A percentile compares a stretch with the other conserved stretches of the same genome.
These are phyloP conservation scores for Notolepis coatsorum DNA, from an alignment of 2,797 vertebrate genomes.

Conservation along the genomic window DNA sequence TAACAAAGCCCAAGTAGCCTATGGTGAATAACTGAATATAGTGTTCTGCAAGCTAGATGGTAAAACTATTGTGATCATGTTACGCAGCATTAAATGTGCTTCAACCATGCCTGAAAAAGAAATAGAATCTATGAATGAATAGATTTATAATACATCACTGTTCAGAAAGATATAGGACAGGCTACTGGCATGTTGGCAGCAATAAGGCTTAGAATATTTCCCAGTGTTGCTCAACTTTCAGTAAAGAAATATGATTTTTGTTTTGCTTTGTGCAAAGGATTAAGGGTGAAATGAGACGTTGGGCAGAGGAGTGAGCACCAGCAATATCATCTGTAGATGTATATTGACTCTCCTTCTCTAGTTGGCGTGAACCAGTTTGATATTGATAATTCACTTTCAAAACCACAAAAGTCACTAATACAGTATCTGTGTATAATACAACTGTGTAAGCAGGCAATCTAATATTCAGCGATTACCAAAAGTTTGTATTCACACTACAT, in stretches of 20 bases:
- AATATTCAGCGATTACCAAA: too few species aligned
- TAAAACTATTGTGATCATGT: slow-evolving; percentile 42
- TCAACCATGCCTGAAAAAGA: slow-evolving; percentile 48
- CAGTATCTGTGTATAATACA: not conserved
- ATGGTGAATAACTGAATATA: not conserved
- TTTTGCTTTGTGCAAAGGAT: slow-evolving; percentile 1
- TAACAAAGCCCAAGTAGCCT: too few species aligned
- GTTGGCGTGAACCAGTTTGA: not conserved
- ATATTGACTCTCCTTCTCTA: not conserved
- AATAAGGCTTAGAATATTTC: slow-evolving; percentile 29
- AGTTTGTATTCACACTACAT: too few species aligned
- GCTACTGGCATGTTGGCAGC: slow-evolving; percentile 32
- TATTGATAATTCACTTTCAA: not conserved
- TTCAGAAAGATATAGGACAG: slow-evolving; percentile 28
- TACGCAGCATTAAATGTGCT: slow-evolving; percentile 30
- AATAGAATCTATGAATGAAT: slow-evolving; percentile 55
- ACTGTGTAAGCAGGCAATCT: not conserved
- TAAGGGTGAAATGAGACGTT: not conserved
- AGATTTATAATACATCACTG: slow-evolving; percentile 50
- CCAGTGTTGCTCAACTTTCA: slow-evolving; percentile 21
- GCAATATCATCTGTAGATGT: not conserved
- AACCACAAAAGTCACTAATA: not conserved
- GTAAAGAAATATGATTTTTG: slow-evolving; percentile 21
- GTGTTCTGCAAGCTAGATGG: not conserved
- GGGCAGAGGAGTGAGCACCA: not conserved